Conservation (phyloP, 2,113 vertebrate species). For the Zosterops hypoxanthus region DNA sequence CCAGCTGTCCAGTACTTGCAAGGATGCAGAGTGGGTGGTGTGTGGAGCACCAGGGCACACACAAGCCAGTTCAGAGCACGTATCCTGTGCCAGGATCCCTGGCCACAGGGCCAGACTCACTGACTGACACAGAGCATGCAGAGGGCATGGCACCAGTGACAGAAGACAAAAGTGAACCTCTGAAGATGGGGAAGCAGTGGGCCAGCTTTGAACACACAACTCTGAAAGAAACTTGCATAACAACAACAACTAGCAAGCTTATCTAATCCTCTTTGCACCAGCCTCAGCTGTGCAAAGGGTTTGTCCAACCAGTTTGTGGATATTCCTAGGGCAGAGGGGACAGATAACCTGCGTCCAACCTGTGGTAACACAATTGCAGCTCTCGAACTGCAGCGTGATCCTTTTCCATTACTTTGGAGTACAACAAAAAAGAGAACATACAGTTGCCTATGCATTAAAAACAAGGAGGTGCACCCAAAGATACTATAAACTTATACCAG, state of each 20-base stretch:
- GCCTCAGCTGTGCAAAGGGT: background rate
- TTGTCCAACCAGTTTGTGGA: background rate
- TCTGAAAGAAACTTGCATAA: background rate
- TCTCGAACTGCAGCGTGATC: background rate
- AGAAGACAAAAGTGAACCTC: background rate
- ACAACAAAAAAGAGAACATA: background rate
- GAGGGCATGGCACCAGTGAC: rapidly evolving
- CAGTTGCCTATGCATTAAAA: background rate
- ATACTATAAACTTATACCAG: background rate
- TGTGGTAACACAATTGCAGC: no score
- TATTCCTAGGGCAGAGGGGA: background rate
- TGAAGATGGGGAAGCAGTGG: background rate
- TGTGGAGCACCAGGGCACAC: background rate
- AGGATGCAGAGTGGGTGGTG: background rate
- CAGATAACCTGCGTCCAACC: background rate
- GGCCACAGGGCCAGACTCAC: background rate
- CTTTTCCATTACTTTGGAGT: background rate
- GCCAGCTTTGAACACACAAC: background rate
- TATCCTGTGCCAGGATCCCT: background rate
- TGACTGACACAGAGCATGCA: background rate
- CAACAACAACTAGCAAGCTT: background rate
- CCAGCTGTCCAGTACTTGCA: background rate
- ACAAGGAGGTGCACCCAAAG: background rate
- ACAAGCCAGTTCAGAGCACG: background rate
- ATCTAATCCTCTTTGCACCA: background rate